Conservation (phyloP, 1,140 invertebrate species). For the Zaprionus gabonicus region DNA sequence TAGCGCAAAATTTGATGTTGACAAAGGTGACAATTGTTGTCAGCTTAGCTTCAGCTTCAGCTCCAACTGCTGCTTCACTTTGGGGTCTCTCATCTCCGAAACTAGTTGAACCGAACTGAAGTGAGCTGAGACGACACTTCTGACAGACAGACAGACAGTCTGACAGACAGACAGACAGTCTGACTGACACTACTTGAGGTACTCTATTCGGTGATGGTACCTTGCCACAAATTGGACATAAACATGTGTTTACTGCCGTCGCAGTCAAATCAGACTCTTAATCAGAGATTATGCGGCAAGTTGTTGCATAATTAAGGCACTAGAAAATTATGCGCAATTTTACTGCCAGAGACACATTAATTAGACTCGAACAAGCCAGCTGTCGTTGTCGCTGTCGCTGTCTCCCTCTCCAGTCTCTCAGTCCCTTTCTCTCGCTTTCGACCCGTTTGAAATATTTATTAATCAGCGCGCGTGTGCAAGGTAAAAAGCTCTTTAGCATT, state of each 20-base stretch:
- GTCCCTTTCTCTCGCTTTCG: neutral
- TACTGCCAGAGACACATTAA: constrained; percentile 53
- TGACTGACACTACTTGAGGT: too few species aligned
- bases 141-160: constrained; percentile 2
- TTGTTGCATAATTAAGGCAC: constrained; percentile 59
- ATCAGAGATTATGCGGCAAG: constrained; percentile 30
- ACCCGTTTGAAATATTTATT: constrained; percentile 54
- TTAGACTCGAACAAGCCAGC: constrained; percentile 47
- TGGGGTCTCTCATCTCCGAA: constrained; percentile 8
- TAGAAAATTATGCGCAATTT: constrained; percentile 45
- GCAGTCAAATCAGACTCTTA: constrained; percentile 42
- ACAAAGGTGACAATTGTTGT: constrained; percentile 77
- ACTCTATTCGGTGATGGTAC: constrained; percentile 1
- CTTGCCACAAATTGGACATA: constrained; percentile 60
- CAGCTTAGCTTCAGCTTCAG: constrained; percentile 24
- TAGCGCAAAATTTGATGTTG: constrained; percentile 76
- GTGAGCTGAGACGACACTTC: constrained; percentile 8
- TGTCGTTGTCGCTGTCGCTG: neutral
- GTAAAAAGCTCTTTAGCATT: constrained; percentile 40
- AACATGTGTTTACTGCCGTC: constrained; percentile 57
- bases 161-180: neutral
- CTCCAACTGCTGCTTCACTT: neutral
- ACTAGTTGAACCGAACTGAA: constrained; percentile 22
- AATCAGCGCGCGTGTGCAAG: constrained; percentile 53
- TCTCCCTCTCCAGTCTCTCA: neutral